A percentile compares a stretch with the other conserved stretches of the same genome.
Evolutionary conservation across 2,888 invertebrate species (phyloP).

Genomic region (Drosophila mulleri): DNA sequence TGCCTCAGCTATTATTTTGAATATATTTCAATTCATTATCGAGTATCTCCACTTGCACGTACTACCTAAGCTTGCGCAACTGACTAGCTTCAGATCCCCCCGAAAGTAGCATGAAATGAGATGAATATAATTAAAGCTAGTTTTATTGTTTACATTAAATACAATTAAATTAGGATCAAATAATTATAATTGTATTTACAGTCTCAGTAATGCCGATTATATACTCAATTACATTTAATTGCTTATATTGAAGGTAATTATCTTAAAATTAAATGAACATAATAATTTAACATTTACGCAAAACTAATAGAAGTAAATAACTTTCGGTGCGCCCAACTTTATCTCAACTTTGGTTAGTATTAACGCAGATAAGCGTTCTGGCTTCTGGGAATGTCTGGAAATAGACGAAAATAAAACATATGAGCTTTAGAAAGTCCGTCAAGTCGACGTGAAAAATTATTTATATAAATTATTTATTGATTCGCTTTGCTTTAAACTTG

Average conservation of each 20-base stretch:
- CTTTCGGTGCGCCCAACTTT: neutral
- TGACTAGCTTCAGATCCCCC: too few relatives aligned
- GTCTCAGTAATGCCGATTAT: neutral
- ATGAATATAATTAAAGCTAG: neutral
- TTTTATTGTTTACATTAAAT: neutral
- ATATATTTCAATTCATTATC: too few relatives aligned
- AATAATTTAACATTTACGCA: neutral
- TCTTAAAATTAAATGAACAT: neutral
- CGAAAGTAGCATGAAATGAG: neutral
- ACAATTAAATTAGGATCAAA: neutral
- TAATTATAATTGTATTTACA: neutral
- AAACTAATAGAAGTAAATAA: neutral
- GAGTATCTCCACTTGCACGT: too few relatives aligned
- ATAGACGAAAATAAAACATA: neutral
- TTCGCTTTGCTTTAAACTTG: neutral
- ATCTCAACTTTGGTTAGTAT: neutral
- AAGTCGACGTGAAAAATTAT: neutral
- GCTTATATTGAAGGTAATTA: neutral
- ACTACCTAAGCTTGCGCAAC: too few relatives aligned
- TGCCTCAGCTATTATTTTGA: too few relatives aligned
- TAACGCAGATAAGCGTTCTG: neutral
- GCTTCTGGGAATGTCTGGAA: neutral
- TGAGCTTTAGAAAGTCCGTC: neutral
- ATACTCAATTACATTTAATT: neutral
- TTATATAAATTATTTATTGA: neutral